Evolutionary conservation across 1,140 invertebrate species (phyloP).

Genomic region (Colletes latitarsis): DNA sequence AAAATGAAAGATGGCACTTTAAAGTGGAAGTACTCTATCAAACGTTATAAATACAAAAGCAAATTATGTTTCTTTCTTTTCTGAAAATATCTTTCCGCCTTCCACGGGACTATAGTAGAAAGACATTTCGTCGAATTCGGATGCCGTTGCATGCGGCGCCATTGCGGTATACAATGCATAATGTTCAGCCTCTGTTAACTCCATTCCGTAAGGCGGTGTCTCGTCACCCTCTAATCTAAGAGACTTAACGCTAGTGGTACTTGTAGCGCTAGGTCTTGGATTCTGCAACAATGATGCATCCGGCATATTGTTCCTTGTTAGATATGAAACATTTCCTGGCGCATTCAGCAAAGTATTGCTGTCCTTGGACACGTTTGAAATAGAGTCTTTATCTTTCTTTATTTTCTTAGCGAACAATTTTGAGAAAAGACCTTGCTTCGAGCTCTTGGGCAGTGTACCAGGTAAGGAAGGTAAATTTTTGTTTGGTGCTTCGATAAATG

Average conservation of each 20-base stretch:
- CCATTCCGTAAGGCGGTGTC: slow-evolving; percentile 77
- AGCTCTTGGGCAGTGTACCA: slow-evolving; percentile 80
- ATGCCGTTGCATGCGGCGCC: slow-evolving; percentile 90
- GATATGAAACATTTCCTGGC: slow-evolving; percentile 26
- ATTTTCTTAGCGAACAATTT: slow-evolving; percentile 83
- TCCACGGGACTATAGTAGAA: slow-evolving; percentile 93
- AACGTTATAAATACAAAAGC: slow-evolving; percentile 8
- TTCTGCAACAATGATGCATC: slow-evolving; percentile 47
- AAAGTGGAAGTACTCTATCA: slow-evolving; percentile 54
- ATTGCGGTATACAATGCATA: slow-evolving; percentile 92
- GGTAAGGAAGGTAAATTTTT: slow-evolving; percentile 78
- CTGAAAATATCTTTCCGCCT: slow-evolving; percentile 84
- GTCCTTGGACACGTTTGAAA: slow-evolving; percentile 50
- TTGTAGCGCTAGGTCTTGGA: slow-evolving; percentile 61
- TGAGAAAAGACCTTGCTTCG: slow-evolving; percentile 85
- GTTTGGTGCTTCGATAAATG: slow-evolving; percentile 65
- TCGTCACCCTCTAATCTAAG: slow-evolving; percentile 68
- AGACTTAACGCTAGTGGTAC: slow-evolving; percentile 61
- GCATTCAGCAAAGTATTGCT: slow-evolving; percentile 42
- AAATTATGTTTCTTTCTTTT: slow-evolving; percentile 69
- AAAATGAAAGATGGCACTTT: slow-evolving; percentile 43
- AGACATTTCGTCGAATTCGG: slow-evolving; percentile 93
- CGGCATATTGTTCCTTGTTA: slow-evolving; percentile 42
- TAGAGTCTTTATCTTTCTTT: slow-evolving; percentile 77
- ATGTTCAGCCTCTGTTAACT: slow-evolving; percentile 92